Percentiles rank a stretch among this genome's conserved stretches.
phyloP scores from a whole-genome alignment of 2,797 vertebrate genomes.

The Manis javanica region DNA sequence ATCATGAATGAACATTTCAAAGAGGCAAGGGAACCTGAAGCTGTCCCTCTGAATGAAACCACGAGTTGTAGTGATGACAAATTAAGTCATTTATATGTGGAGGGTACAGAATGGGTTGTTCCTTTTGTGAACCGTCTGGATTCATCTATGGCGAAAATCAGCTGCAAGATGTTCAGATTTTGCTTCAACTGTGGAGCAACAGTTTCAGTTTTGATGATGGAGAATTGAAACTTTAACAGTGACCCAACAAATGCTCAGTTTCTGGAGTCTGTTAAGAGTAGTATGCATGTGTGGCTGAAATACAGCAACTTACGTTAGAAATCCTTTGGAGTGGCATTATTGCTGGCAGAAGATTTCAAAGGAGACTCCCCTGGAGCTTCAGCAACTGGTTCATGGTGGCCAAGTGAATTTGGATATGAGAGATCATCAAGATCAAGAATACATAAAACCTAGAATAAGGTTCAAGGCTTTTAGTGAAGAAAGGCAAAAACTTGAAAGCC shows the following conservation, averaged over 20 bases:
- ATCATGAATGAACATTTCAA: constrained; percentile 90
- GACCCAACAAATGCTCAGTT: constrained; percentile 86
- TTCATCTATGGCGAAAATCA: not conserved
- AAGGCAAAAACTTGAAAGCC: constrained; percentile 89
- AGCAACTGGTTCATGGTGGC: constrained; percentile 85
- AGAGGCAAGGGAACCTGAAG: constrained; percentile 87
- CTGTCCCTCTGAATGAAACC: constrained; percentile 85
- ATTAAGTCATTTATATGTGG: constrained; percentile 73
- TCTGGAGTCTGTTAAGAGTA: constrained; percentile 85
- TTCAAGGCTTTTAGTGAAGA: constrained; percentile 89
- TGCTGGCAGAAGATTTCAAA: constrained; percentile 70
- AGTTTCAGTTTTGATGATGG: constrained; percentile 87
- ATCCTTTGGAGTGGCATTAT: constrained; percentile 1
- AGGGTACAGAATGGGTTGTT: not conserved
- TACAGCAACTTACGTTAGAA: constrained; percentile 14
- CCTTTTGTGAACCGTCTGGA: not conserved
- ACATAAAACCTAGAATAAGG: constrained; percentile 86
- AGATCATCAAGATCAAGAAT: constrained; percentile 88
- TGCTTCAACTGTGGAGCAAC: constrained; percentile 86
- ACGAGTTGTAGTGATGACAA: constrained; percentile 85
- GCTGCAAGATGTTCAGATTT: constrained; percentile 84
- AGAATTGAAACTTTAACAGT: constrained; percentile 84
- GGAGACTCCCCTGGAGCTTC: constrained; percentile 87
- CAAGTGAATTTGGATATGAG: constrained; percentile 89
- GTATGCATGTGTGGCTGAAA: not conserved